These are phyloP conservation scores for Hypomecis punctinalis DNA, from an alignment of 2,888 invertebrate species.

Conservation along the genomic window DNA sequence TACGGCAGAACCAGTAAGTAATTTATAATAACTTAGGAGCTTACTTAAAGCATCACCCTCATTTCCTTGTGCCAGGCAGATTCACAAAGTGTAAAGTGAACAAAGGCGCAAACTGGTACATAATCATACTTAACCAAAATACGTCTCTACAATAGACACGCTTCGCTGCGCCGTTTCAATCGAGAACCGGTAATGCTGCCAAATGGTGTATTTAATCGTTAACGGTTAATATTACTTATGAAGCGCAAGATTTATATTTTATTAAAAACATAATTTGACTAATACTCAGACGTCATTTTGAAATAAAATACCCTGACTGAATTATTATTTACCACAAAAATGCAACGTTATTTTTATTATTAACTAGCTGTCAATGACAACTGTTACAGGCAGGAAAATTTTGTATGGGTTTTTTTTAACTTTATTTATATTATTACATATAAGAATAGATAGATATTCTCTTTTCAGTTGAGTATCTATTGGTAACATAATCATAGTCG, in stretches of 20 bases:
- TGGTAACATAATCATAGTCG: neutral
- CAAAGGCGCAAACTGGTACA: neutral
- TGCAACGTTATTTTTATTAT: too few species aligned
- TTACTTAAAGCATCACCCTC: neutral
- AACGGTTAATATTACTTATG: slow-evolving; percentile 6
- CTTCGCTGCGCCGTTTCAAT: slow-evolving; percentile 14
- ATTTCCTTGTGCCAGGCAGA: neutral
- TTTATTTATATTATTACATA: too few species aligned
- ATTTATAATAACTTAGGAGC: neutral
- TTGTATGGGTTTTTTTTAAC: too few species aligned
- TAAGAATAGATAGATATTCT: too few species aligned
- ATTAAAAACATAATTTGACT: too few species aligned
- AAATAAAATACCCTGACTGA: too few species aligned
- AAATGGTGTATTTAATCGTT: slow-evolving; percentile 13
- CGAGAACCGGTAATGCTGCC: slow-evolving; percentile 11
- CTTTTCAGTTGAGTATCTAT: too few species aligned
- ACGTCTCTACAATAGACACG: neutral
- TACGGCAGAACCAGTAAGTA: neutral
- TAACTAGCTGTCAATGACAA: too few species aligned
- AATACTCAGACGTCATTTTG: too few species aligned
- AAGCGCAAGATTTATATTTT: too few species aligned
- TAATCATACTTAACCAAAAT: neutral
- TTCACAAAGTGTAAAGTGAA: neutral
- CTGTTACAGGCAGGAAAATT: too few species aligned
- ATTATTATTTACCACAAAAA: too few species aligned